A percentile compares a stretch with the other conserved stretches of the same genome.
These are phyloP conservation scores for Urocynchramus pylzowi DNA, from an alignment of 2,113 vertebrate genomes.

Conservation along the genomic window DNA sequence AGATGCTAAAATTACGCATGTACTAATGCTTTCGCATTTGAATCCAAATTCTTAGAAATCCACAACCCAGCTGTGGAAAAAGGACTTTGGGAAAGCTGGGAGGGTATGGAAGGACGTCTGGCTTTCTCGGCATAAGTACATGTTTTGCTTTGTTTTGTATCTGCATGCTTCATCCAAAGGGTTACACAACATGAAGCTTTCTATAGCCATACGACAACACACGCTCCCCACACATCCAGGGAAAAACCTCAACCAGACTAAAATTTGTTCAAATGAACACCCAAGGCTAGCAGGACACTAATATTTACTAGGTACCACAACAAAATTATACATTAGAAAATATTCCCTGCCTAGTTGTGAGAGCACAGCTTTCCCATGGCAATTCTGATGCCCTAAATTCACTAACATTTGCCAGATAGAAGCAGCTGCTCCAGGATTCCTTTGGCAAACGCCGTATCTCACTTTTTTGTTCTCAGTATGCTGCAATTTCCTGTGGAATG, in stretches of 20 bases:
- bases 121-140: background rate
- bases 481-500: background rate
- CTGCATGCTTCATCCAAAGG: background rate
- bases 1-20: background rate
- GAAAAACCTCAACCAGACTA: background rate
- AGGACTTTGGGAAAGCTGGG: background rate
- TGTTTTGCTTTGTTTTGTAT: background rate
- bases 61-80: background rate
- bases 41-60: background rate
- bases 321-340: background rate
- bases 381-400: background rate
- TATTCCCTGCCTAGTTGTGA: background rate
- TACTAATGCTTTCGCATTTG: background rate
- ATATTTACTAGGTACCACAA: background rate
- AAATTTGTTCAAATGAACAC: background rate
- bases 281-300: background rate
- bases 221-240: background rate
- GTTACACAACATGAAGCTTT: constrained; percentile 24
- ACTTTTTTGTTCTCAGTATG: background rate
- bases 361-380: background rate
- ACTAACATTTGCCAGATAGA: background rate
- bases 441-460: background rate
- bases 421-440: background rate
- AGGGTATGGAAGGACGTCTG: background rate
- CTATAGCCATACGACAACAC: background rate